Evolutionary conservation across 2,113 vertebrate species (phyloP).

Genomic region (Falcunculus frontatus): DNA sequence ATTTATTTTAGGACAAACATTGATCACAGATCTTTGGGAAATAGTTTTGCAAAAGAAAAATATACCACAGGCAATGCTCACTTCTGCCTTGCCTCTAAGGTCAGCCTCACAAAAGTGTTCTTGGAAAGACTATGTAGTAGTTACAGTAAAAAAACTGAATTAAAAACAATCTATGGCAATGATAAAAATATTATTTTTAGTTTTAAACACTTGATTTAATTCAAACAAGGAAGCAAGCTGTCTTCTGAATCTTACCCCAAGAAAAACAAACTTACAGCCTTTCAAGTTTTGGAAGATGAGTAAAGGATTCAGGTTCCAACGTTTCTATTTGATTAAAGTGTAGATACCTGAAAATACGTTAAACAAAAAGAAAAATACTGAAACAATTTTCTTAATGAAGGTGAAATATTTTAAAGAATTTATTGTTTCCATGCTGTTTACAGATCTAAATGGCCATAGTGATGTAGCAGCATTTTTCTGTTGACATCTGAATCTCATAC

Average conservation of each 20-base stretch:
- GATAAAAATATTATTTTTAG: not conserved
- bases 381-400: not conserved
- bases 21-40: not conserved
- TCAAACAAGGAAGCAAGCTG: not conserved
- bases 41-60: not conserved
- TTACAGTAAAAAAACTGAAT: not conserved
- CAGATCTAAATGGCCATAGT: not conserved
- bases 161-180: not conserved
- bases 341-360: conserved; percentile 83
- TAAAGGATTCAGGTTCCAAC: conserved; percentile 92
- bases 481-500: not conserved
- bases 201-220: not conserved
- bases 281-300: conserved; percentile 93
- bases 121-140: not conserved
- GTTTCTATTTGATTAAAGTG: conserved; percentile 99
- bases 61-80: not conserved
- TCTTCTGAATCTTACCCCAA: conserved; percentile 21
- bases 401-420: not conserved
- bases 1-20: not conserved
- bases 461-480: not conserved
- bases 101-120: not conserved
- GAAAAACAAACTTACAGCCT: conserved; percentile 85
- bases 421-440: not conserved
- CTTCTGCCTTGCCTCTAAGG: not conserved
- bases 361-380: not conserved